Evolutionary conservation across 2,113 vertebrate species (phyloP), one percentile per base, ranked within the genome.

Genomic region (Reinhardtius hippoglossoides): DNA sequence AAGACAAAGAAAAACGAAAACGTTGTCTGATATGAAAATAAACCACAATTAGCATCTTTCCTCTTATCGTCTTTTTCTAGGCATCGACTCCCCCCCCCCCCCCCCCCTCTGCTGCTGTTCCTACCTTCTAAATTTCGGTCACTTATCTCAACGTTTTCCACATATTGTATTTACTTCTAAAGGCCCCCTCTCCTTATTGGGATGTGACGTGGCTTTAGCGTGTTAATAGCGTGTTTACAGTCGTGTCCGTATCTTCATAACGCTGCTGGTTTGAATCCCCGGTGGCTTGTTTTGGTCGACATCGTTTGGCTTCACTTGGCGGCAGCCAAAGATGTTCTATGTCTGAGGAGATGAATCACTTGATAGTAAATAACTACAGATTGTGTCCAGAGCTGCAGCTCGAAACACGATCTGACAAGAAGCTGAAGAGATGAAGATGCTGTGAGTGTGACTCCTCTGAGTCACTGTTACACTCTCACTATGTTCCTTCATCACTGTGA

Each of bases 291-390:
- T 66, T 21, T 7, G 37, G 8, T 2, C 24, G 16, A 16, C 20
- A 50, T 64, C 57, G 9, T 67, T 78, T 72, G 78, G 61, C 67
- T 80, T 18, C 1, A 26, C 74, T 84, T 67, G 58, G 5, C 31
- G 31, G 31, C 31, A 75, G 26, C 73, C 82, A 67, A 68, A 85
- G 86, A 83, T 81, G 61, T 76, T 81, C 74, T 65, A 10, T 48
- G 75, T 67, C 27, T 71, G 64, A 9, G 16, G 20, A 26, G 80
- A 88, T 76, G 84, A 82, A 68, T 89, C 87, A 73, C 82, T 78
- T 13, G 0, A 14, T 77, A 86, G 84, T 77, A 84, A 87, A 80
- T 66, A 76, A n/a, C 48, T 40, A 67, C 85, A 87, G 72, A 83
- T 66, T 73, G 80, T 46, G 84, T 65, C 35, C 67, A 75, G 72